phyloP scores from a whole-genome alignment of 2,888 invertebrate genomes.

The Archips crataeganus region DNA sequence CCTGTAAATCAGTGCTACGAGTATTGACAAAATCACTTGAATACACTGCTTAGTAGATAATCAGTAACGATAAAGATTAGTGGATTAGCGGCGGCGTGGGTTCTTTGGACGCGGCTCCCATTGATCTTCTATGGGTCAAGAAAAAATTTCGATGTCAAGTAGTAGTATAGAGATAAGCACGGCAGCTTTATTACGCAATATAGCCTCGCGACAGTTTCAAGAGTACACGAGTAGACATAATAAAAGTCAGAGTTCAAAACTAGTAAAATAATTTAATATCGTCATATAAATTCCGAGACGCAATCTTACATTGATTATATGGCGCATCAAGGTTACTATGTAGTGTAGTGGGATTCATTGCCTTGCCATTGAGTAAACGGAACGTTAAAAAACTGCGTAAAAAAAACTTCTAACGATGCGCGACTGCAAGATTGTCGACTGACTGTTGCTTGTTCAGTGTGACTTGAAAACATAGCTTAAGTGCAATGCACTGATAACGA shows the following conservation, averaged over 20 bases:
- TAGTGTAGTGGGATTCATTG: neutral
- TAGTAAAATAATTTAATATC: neutral
- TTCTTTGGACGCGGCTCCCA: neutral
- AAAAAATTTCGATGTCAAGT: neutral
- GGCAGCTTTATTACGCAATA: constrained; percentile 6
- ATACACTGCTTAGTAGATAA: neutral
- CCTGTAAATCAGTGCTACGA: neutral
- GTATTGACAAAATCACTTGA: neutral
- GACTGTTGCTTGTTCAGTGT: neutral
- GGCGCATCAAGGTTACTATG: neutral
- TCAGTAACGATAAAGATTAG: neutral
- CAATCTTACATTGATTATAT: neutral
- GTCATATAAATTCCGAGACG: constrained; percentile 3
- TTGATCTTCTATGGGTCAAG: constrained; percentile 19
- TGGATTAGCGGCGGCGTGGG: neutral
- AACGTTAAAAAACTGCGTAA: neutral
- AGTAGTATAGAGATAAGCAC: neutral
- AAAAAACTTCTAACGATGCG: neutral
- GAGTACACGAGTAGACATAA: neutral
- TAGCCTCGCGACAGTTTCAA: constrained; percentile 9
- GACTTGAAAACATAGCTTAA: neutral
- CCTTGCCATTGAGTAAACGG: neutral
- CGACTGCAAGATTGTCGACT: neutral
- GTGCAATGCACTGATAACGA: constrained; percentile 28
- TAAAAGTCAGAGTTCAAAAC: constrained; percentile 11